Percentiles rank a stretch among this genome's conserved stretches.
Conservation (phyloP, 2,888 invertebrate species). For the Pyrgus malvae region DNA sequence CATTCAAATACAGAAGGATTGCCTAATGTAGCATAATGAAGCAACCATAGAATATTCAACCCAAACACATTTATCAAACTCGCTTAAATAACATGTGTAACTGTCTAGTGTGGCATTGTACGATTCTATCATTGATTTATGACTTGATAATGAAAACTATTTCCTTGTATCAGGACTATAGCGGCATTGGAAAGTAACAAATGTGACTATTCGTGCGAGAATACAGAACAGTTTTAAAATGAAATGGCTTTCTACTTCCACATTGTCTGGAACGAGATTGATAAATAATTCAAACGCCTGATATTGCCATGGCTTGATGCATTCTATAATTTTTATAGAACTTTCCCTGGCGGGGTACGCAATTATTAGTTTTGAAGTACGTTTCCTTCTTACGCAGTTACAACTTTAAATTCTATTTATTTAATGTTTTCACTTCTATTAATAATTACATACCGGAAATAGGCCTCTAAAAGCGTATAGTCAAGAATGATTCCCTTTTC, state of each 20-base stretch:
- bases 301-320: slow-evolving; percentile 5
- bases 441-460: too few relatives aligned
- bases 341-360: not conserved
- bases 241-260: slow-evolving; percentile 44
- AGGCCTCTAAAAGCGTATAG: too few relatives aligned
- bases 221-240: slow-evolving; percentile 48
- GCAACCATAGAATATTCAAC: slow-evolving; percentile 18
- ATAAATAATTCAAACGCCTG: slow-evolving; percentile 26
- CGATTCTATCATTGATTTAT: slow-evolving; percentile 76
- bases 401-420: too few relatives aligned
- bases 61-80: slow-evolving; percentile 59
- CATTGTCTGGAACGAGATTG: slow-evolving; percentile 30
- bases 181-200: slow-evolving; percentile 41
- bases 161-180: slow-evolving; percentile 51
- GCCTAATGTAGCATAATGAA: slow-evolving; percentile 31
- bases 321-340: slow-evolving; percentile 11
- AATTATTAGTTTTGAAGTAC: not conserved
- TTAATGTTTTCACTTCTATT: too few relatives aligned
- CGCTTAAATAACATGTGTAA: slow-evolving; percentile 65
- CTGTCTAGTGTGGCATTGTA: slow-evolving; percentile 63
- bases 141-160: slow-evolving; percentile 76
- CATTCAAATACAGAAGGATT: slow-evolving; percentile 1
- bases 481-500: not conserved
- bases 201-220: slow-evolving; percentile 46
- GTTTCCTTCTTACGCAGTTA: not conserved